phyloP scores from a whole-genome alignment of 2,888 invertebrate species.

The Netelia inedita region DNA sequence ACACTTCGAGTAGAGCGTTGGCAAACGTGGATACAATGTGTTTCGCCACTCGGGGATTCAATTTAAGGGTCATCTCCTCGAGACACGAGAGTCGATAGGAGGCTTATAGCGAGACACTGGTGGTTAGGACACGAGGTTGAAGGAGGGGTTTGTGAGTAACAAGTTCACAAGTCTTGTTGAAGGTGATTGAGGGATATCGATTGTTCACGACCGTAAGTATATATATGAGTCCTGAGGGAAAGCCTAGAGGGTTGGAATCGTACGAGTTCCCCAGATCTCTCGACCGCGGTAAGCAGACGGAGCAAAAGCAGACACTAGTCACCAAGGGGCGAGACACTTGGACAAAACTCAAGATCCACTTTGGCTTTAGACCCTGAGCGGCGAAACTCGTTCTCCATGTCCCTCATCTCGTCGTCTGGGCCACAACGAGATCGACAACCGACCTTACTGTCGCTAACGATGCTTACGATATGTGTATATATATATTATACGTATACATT shows the following conservation, averaged over 20 bases:
- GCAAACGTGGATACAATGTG: background rate
- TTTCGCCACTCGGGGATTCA: background rate
- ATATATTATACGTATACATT: background rate
- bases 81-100: conserved; percentile 12
- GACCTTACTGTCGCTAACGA: background rate
- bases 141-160: background rate
- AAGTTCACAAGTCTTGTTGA: background rate
- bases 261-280: too few relatives aligned
- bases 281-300: background rate
- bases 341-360: conserved; percentile 50
- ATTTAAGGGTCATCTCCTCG: conserved; percentile 29
- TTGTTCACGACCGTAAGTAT: conserved; percentile 3
- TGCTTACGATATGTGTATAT: background rate
- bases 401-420: background rate
- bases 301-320: conserved; percentile 2
- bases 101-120: conserved; percentile 15
- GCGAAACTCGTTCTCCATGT: conserved; percentile 2
- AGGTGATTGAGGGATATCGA: conserved; percentile 34
- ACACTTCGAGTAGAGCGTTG: background rate
- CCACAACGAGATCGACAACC: background rate
- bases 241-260: background rate
- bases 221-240: conserved; percentile 7
- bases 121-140: background rate
- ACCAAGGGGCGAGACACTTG: conserved; percentile 25
- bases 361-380: conserved; percentile 15